Conservation (phyloP, 2,888 invertebrate species). For the Yponomeuta sedellus region DNA sequence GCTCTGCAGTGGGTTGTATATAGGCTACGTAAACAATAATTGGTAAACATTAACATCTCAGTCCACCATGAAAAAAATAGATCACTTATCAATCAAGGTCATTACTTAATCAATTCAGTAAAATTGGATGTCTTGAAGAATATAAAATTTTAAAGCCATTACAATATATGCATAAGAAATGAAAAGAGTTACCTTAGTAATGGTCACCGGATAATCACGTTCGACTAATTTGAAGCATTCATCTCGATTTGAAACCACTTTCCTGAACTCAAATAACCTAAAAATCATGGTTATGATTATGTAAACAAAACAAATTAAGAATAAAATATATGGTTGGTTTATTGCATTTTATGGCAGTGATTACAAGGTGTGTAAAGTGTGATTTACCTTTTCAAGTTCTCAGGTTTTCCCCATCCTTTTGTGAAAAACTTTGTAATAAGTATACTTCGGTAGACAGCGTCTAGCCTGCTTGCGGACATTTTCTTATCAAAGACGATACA, state of each 20-base stretch:
- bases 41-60: too few species aligned
- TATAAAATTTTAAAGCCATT: not conserved
- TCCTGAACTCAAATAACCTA: conserved; percentile 94
- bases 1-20: too few species aligned
- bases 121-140: too few species aligned
- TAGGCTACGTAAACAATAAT: too few species aligned
- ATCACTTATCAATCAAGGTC: too few species aligned
- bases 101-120: too few species aligned
- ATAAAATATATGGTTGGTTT: not conserved
- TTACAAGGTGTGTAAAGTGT: not conserved
- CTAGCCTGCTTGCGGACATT: conserved; percentile 81
- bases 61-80: too few species aligned
- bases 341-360: not conserved
- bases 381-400: conserved; percentile 88
- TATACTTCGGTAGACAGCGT: conserved; percentile 89
- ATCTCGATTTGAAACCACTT: conserved; percentile 89
- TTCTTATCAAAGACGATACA: conserved; percentile 24
- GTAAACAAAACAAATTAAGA: conserved; percentile 19
- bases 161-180: not conserved
- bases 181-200: conserved; percentile 82
- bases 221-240: conserved; percentile 89
- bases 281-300: conserved; percentile 38
- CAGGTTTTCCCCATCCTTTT: conserved; percentile 97
- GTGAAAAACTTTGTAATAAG: conserved; percentile 94
- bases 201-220: conserved; percentile 88